Percentiles rank a stretch among this genome's conserved stretches.
Evolutionary conservation across 2,797 vertebrate genomes (phyloP).

Genomic region (Mus spretus): DNA sequence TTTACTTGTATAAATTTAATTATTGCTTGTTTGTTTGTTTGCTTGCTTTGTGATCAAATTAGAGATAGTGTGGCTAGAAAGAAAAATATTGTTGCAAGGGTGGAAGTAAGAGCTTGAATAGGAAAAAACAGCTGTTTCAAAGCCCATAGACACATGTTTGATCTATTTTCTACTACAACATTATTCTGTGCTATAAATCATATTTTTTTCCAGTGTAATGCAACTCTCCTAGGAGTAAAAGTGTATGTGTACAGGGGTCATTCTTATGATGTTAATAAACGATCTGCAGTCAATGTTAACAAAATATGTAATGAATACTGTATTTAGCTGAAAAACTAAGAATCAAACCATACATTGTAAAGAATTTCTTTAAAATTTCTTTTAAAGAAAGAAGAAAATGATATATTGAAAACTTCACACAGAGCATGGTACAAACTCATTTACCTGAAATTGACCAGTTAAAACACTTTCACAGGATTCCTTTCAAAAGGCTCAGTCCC

Average conservation of each 20-base stretch:
- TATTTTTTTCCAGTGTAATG: background rate
- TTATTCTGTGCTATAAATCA: background rate
- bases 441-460: background rate
- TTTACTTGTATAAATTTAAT: background rate
- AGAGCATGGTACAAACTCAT: background rate
- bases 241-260: background rate
- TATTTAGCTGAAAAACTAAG: too few species aligned
- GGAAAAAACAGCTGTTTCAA: background rate
- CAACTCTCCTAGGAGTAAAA: background rate
- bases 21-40: background rate
- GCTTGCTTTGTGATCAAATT: too few species aligned
- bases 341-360: too few species aligned
- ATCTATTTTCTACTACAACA: background rate
- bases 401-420: conserved; percentile 7
- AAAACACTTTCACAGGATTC: background rate
- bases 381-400: background rate
- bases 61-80: background rate
- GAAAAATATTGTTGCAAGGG: background rate
- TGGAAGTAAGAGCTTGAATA: background rate
- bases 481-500: background rate
- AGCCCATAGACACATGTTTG: too few species aligned
- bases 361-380: too few species aligned
- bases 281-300: background rate
- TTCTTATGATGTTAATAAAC: background rate
- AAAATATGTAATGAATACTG: background rate